Evolutionary conservation across 1,140 invertebrate species (phyloP).

Genomic region (Sycophaga agraensis): DNA sequence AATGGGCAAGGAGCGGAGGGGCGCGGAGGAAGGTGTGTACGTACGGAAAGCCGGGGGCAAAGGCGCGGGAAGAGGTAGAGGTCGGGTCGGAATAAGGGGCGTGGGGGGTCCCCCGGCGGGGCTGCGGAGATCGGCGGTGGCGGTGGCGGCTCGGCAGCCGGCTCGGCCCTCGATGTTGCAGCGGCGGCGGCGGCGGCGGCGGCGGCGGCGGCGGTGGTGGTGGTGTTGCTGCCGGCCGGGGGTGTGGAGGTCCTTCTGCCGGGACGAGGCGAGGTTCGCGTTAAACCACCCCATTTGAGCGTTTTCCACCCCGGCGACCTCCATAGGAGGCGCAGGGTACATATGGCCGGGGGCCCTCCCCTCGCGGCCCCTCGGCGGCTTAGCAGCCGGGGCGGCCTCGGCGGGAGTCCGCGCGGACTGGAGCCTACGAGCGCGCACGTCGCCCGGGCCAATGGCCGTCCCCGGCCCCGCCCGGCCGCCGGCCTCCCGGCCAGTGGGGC

Average conservation of each 20-base stretch:
- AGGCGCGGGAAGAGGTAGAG: neutral
- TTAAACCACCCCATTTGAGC: conserved; percentile 61
- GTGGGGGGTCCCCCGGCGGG: no score
- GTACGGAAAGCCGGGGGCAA: neutral
- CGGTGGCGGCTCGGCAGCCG: conserved; percentile 5
- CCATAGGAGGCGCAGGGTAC: conserved; percentile 45
- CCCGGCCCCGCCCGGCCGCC: conserved; percentile 33
- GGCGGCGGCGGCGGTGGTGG: conserved; percentile 14
- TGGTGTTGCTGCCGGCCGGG: no score
- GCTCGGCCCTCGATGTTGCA: no score
- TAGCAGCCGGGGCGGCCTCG: no score
- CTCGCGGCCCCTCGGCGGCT: conserved; percentile 10
- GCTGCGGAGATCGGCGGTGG: conserved; percentile 19
- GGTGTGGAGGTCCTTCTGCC: conserved; percentile 50
- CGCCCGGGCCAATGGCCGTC: neutral
- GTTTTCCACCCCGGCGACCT: conserved; percentile 59
- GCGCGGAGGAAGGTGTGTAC: neutral
- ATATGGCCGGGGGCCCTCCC: conserved; percentile 46
- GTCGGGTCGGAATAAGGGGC: no score
- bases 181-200: conserved; percentile 22
- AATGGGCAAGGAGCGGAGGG: neutral
- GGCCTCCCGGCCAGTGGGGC: conserved; percentile 14
- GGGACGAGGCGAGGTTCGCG: conserved; percentile 49
- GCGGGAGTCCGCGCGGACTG: neutral
- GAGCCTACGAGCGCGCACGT: neutral